A percentile compares a stretch with the other conserved stretches of the same genome.
Evolutionary conservation across 1,140 invertebrate genomes (phyloP).

Genomic region (Carcinoscorpius rotundicauda): DNA sequence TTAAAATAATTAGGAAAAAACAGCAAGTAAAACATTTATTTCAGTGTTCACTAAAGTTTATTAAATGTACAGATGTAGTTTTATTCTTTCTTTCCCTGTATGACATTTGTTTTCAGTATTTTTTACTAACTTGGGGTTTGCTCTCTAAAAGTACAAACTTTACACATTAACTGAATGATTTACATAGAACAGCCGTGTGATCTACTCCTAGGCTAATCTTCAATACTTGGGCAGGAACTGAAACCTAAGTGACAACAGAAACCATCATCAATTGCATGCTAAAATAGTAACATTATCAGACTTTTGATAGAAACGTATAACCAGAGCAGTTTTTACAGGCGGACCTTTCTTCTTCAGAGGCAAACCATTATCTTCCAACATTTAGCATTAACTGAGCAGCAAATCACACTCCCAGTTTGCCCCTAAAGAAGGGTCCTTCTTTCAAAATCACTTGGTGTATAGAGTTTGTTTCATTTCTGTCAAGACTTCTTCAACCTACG

Average conservation of each 20-base stretch:
- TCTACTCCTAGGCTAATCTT: slow-evolving; percentile 68
- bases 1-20: too few relatives aligned
- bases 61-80: too few relatives aligned
- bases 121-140: too few relatives aligned
- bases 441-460: too few relatives aligned
- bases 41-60: too few relatives aligned
- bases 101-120: too few relatives aligned
- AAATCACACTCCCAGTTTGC: background rate
- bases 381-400: background rate
- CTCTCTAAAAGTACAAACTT: too few relatives aligned
- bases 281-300: background rate
- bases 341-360: background rate
- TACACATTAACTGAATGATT: background rate
- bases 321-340: background rate
- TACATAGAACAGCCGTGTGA: slow-evolving; percentile 44
- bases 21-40: too few relatives aligned
- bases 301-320: background rate
- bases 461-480: too few relatives aligned
- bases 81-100: too few relatives aligned
- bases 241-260: slow-evolving; percentile 38
- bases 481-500: too few relatives aligned
- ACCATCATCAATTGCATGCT: background rate
- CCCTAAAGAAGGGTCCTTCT: too few relatives aligned
- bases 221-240: slow-evolving; percentile 55
- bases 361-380: background rate